A percentile compares a stretch with the other conserved stretches of the same genome.
Conservation (phyloP, 2,888 invertebrate species). For the Pinctada fucata region DNA sequence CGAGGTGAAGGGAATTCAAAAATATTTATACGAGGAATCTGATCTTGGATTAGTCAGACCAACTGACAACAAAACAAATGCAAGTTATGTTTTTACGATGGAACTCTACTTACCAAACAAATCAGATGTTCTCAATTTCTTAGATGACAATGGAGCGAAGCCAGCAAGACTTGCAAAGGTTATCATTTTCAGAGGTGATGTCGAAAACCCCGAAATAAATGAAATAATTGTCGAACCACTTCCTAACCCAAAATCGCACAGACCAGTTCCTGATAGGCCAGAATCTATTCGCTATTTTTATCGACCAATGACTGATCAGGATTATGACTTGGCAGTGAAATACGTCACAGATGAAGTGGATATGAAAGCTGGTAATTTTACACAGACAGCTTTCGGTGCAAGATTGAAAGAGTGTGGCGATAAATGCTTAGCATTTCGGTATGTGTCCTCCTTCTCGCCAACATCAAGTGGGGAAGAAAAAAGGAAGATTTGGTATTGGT, state of each 20-base stretch:
- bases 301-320: slow-evolving; percentile 55
- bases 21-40: slow-evolving; percentile 41
- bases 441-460: slow-evolving; percentile 31
- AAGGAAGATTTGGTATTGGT: slow-evolving; percentile 51
- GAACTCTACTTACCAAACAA: slow-evolving; percentile 52
- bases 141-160: slow-evolving; percentile 40
- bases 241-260: neutral
- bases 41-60: slow-evolving; percentile 43
- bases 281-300: slow-evolving; percentile 48
- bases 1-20: slow-evolving; percentile 46
- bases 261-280: slow-evolving; percentile 33
- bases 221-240: slow-evolving; percentile 64
- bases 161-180: slow-evolving; percentile 62
- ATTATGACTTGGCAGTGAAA: slow-evolving; percentile 36
- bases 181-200: slow-evolving; percentile 62
- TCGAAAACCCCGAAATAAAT: slow-evolving; percentile 52
- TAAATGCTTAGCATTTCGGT: slow-evolving; percentile 43
- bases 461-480: slow-evolving; percentile 27
- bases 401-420: slow-evolving; percentile 43
- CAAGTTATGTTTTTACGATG: slow-evolving; percentile 41
- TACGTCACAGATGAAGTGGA: slow-evolving; percentile 41
- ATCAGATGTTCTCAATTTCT: slow-evolving; percentile 43
- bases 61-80: slow-evolving; percentile 14
- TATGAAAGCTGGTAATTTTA: slow-evolving; percentile 45
- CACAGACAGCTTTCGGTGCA: slow-evolving; percentile 62